A percentile compares a stretch with the other conserved stretches of the same genome.
Conservation (phyloP, 2,797 vertebrate genomes). For the Nannoperca obscura region DNA sequence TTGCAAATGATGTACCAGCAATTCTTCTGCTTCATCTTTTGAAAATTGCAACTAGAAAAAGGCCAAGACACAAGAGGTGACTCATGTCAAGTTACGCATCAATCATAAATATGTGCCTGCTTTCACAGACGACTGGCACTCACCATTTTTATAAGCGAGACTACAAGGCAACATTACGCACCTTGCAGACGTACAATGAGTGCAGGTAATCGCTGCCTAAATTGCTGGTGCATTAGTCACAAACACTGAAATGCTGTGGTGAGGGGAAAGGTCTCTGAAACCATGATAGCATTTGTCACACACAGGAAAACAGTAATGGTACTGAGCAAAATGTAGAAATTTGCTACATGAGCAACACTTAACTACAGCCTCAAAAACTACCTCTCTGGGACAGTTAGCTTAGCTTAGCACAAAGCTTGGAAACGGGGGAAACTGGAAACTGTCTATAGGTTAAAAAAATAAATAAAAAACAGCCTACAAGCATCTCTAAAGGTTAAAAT, state of each 20-base stretch:
- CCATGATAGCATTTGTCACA: slow-evolving; percentile 5
- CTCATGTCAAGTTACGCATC: slow-evolving; percentile 36
- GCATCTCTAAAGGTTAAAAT: neutral
- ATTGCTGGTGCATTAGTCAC: slow-evolving; percentile 58
- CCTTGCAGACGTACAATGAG: slow-evolving; percentile 46
- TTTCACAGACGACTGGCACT: slow-evolving; percentile 34
- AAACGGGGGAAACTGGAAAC: too few relatives aligned
- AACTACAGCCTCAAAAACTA: neutral
- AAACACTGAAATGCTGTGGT: slow-evolving; percentile 40
- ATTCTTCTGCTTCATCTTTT: slow-evolving; percentile 10
- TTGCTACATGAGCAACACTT: neutral
- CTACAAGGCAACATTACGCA: slow-evolving; percentile 49
- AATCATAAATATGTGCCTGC: slow-evolving; percentile 7
- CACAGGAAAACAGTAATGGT: neutral
- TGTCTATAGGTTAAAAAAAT: neutral
- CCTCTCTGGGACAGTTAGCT: neutral
- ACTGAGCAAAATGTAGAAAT: slow-evolving; percentile 1
- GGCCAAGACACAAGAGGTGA: slow-evolving; percentile 31
- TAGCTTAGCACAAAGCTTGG: neutral
- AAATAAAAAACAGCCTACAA: neutral
- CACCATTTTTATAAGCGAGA: slow-evolving; percentile 37
- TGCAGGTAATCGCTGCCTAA: slow-evolving; percentile 40
- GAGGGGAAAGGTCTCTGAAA: slow-evolving; percentile 38
- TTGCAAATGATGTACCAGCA: slow-evolving; percentile 6
- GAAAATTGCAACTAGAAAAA: slow-evolving; percentile 25